These are phyloP conservation scores for Lepus americanus DNA, from an alignment of 2,113 vertebrate species.

Conservation along the genomic window DNA sequence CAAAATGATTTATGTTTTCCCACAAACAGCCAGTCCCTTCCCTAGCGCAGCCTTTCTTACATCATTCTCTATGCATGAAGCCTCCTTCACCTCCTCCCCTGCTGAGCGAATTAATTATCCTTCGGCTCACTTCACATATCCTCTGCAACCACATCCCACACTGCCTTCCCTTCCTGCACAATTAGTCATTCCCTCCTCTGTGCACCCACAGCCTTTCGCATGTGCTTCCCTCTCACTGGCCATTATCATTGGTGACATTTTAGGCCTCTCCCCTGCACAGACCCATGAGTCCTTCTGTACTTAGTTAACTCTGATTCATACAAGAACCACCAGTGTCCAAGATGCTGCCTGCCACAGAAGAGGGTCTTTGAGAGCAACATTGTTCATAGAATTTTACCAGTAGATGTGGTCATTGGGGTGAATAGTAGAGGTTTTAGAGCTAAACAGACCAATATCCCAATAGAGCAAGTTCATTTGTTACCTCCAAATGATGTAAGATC, in stretches of 20 bases:
- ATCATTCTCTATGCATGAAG: not conserved
- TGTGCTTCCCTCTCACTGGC: conserved; percentile 3
- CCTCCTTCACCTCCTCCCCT: not conserved
- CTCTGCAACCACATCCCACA: conserved; percentile 30
- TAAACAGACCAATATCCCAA: not conserved
- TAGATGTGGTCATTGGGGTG: not conserved
- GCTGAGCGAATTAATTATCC: conserved; percentile 44
- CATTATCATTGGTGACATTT: not conserved
- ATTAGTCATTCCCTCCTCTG: not conserved
- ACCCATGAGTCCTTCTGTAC: not conserved
- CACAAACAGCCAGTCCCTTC: not conserved
- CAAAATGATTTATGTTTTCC: not conserved
- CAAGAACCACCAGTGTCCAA: not conserved
- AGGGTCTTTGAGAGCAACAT: not conserved
- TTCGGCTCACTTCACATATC: not conserved
- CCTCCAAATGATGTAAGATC: not conserved
- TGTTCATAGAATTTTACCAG: not conserved
- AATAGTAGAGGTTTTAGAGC: not conserved
- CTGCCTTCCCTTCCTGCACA: not conserved
- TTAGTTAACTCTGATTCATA: not conserved
- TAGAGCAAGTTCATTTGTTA: not conserved
- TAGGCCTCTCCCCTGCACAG: not conserved
- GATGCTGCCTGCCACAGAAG: not conserved
- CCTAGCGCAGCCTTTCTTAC: not conserved
- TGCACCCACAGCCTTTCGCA: not conserved